A percentile compares a stretch with the other conserved stretches of the same genome.
Evolutionary conservation across 2,888 invertebrate species (phyloP).

Genomic region (Latrodectus hesperus): DNA sequence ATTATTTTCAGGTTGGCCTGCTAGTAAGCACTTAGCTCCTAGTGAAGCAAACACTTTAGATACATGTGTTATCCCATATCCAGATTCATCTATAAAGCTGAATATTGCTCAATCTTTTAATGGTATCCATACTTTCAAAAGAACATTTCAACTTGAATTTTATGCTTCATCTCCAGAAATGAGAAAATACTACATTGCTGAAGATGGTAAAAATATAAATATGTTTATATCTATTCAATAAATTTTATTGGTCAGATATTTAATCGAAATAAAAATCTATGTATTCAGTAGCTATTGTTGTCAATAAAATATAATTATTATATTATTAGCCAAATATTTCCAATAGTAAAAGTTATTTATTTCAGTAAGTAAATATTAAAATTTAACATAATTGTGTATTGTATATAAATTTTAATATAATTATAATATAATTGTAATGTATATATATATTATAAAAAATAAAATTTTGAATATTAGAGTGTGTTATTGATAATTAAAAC

Average conservation of each 20-base stretch:
- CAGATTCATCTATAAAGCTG: conserved; percentile 67
- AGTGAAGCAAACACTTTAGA: conserved; percentile 51
- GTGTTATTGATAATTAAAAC: too few species aligned
- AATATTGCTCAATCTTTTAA: conserved; percentile 70
- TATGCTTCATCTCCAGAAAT: conserved; percentile 66
- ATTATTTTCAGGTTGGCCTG: conserved; percentile 31
- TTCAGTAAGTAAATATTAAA: too few species aligned
- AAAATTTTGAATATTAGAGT: too few species aligned
- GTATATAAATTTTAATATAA: too few species aligned
- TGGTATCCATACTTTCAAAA: conserved; percentile 66
- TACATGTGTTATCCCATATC: conserved; percentile 64
- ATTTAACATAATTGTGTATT: too few species aligned
- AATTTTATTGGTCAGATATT: neutral
- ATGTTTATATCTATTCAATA: neutral
- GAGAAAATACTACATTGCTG: conserved; percentile 54
- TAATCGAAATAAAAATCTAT: neutral
- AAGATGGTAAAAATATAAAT: conserved; percentile 57
- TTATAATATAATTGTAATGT: too few species aligned
- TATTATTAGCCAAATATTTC: too few species aligned
- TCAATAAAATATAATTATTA: neutral
- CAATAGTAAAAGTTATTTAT: too few species aligned
- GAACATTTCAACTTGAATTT: conserved; percentile 54
- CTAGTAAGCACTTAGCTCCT: conserved; percentile 16
- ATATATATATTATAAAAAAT: too few species aligned
- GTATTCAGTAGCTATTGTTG: neutral